These are phyloP conservation scores for Notamacropus eugenii DNA, from an alignment of 2,797 vertebrate species.

Conservation along the genomic window DNA sequence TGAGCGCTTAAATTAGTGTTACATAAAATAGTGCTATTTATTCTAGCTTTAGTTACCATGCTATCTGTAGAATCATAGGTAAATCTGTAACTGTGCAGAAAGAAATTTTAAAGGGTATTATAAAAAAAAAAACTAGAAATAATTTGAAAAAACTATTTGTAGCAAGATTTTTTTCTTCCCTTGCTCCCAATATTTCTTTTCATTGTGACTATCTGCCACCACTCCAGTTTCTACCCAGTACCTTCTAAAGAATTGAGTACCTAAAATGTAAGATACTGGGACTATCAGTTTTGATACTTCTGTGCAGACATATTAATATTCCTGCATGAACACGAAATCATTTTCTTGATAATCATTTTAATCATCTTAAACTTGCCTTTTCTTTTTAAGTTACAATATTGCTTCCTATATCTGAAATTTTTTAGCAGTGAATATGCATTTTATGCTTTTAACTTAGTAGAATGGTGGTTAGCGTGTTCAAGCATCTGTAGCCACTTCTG, in stretches of 20 bases:
- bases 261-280: conserved; percentile 3
- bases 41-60: background rate
- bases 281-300: conserved; percentile 36
- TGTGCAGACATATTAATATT: conserved; percentile 55
- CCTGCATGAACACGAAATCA: background rate
- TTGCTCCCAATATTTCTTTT: conserved; percentile 9
- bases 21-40: accelerated
- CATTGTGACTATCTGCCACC: conserved; percentile 36
- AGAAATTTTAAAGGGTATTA: conserved; percentile 27
- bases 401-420: conserved; percentile 54
- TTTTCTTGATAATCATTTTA: conserved; percentile 46
- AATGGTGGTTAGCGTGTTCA: background rate
- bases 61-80: conserved; percentile 16
- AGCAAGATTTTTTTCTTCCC: conserved; percentile 22
- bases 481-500: background rate
- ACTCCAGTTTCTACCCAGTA: background rate
- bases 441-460: background rate
- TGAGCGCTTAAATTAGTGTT: conserved; percentile 22
- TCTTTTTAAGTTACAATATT: conserved; percentile 53
- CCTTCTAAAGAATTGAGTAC: background rate
- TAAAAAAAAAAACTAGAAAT: conserved; percentile 16
- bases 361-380: conserved; percentile 55
- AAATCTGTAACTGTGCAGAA: conserved; percentile 45
- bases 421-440: conserved; percentile 16
- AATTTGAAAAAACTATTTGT: conserved; percentile 27